Evolutionary conservation across 2,113 vertebrate genomes (phyloP), one percentile per base, ranked within the genome.

Genomic region (Holacanthus passer): DNA sequence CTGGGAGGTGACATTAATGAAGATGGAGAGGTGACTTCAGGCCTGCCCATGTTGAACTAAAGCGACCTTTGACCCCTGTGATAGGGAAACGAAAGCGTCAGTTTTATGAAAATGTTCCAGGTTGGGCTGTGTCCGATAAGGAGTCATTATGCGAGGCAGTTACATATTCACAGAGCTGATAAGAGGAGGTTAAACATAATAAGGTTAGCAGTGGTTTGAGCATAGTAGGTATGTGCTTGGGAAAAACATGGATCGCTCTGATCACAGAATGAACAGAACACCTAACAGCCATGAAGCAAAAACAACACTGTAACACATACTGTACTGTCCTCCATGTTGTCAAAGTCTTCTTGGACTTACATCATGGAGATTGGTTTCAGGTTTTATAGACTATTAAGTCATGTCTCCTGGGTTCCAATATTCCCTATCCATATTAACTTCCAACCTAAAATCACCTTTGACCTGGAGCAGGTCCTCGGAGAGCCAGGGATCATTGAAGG

Each of bases 101-200:
- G 2, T 75, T 82, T 81, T 22, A 77, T 70, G 71, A 47, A 84
- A 73, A 48, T 16, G 53, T 37, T 66, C 81, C 17, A 48, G 82
- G 84, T 45, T 76, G 62, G 77, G 83, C 64, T 13, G 45, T 13
- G 37, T 45, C 62, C 7, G 91, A 91, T 91, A 92, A 91, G 79
- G 41, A 45, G 2, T 41, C 53, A 58, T 82, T 59, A 71, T 56
- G 59, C 55, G 73, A 63, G 41, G 39, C 24, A 53, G 88, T 91
- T 82, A 91, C 56, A 86, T 78, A 87, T 90, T 90, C 65, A 91
- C 87, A 87, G 77, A 73, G 45, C 73, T 85, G 84, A 92, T 87
- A 74, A 79, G 56, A 55, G 6, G 13, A 19, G 19, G 29, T 14
- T 9, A 16, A 50, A 79, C 20, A 16, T 69, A 78, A 80, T 37